These are phyloP conservation scores for Oxystoma pomonae DNA, from an alignment of 2,888 invertebrate species.

Conservation along the genomic window DNA sequence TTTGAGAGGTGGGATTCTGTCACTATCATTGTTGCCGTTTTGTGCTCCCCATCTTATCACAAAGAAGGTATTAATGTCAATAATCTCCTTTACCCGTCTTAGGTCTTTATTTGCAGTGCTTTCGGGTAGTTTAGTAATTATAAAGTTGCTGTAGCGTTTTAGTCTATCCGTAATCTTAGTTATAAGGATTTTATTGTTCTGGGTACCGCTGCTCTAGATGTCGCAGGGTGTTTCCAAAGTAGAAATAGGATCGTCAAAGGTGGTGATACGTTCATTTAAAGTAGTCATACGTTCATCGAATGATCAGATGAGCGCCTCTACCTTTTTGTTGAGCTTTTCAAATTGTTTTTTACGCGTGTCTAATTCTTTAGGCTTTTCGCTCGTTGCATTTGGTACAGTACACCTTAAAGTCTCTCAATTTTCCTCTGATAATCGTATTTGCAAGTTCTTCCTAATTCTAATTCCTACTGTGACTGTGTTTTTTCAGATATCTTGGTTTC, in stretches of 20 bases:
- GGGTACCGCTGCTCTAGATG: neutral
- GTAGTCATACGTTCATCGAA: neutral
- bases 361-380: neutral
- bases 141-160: neutral
- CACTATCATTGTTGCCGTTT: too few species aligned
- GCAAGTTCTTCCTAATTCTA: neutral
- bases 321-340: neutral
- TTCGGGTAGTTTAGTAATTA: neutral
- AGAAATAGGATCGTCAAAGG: too few species aligned
- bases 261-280: too few species aligned
- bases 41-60: neutral
- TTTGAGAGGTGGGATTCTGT: too few species aligned
- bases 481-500: neutral
- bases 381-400: neutral
- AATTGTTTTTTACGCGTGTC: neutral
- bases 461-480: neutral
- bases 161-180: neutral
- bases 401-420: neutral
- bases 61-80: neutral
- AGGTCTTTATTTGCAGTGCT: neutral
- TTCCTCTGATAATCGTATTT: neutral
- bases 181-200: neutral
- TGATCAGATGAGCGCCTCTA: neutral
- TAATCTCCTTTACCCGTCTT: neutral
- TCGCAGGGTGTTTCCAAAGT: neutral